Conservation (phyloP, 2,797 vertebrate genomes). For the Hephaestus fuliginosus region DNA sequence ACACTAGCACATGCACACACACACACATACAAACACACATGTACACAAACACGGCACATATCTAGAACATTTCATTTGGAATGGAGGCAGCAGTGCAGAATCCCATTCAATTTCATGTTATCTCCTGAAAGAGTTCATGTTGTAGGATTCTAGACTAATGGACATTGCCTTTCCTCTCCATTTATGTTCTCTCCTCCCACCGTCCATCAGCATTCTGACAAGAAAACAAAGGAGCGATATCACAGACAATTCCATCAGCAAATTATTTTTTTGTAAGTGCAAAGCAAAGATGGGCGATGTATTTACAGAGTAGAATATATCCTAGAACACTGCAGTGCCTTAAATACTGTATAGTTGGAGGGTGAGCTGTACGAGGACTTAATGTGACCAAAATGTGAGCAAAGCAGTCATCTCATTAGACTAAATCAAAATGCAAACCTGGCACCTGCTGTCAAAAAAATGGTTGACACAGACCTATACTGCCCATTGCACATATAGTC, state of each 20-base stretch:
- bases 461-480: not conserved
- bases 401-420: not conserved
- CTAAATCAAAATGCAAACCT: not conserved
- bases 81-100: conserved; percentile 12
- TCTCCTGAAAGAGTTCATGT: conserved; percentile 34
- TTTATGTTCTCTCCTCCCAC: conserved; percentile 10
- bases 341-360: not conserved
- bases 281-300: not conserved
- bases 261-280: not conserved
- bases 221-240: not conserved
- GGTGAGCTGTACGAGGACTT: not conserved
- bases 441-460: not conserved
- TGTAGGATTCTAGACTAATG: conserved; percentile 28
- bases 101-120: conserved; percentile 44
- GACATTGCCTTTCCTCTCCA: conserved; percentile 11
- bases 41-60: conserved; percentile 25
- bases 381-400: not conserved
- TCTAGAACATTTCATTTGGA: conserved; percentile 43
- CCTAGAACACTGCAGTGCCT: not conserved
- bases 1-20: conserved; percentile 16
- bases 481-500: no score
- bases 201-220: conserved; percentile 18
- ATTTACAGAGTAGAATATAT: not conserved
- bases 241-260: not conserved
- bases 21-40: not conserved